Evolutionary conservation across 2,797 vertebrate genomes (phyloP).

Genomic region (Ataeniobius toweri): DNA sequence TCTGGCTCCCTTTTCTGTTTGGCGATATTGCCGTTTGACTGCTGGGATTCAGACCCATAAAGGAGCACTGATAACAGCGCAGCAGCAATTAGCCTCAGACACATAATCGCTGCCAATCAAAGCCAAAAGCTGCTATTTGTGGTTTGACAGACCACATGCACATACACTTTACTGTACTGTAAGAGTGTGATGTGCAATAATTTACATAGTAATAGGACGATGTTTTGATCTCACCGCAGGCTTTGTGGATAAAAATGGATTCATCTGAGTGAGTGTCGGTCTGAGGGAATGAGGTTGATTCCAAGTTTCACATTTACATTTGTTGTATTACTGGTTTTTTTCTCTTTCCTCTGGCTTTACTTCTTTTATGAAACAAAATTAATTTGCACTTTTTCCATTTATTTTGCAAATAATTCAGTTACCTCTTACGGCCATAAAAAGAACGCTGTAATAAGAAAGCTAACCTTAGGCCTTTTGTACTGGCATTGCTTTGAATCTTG

Average conservation of each 20-base stretch:
- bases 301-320: not conserved
- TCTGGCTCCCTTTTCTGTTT: slow-evolving; percentile 54
- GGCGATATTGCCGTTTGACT: slow-evolving; percentile 59
- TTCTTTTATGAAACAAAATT: slow-evolving; percentile 6
- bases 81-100: slow-evolving; percentile 58
- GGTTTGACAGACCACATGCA: slow-evolving; percentile 28
- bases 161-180: slow-evolving; percentile 29
- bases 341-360: slow-evolving; percentile 8
- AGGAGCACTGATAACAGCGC: slow-evolving; percentile 44
- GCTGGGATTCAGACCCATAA: slow-evolving; percentile 49
- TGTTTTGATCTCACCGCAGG: slow-evolving; percentile 32
- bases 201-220: slow-evolving; percentile 57
- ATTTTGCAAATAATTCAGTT: slow-evolving; percentile 22
- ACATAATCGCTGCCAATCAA: slow-evolving; percentile 44
- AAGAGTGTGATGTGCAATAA: slow-evolving; percentile 43
- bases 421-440: slow-evolving; percentile 12
- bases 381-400: slow-evolving; percentile 4
- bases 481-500: slow-evolving; percentile 27
- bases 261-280: slow-evolving; percentile 18
- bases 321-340: slow-evolving; percentile 21
- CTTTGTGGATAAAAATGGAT: slow-evolving; percentile 30
- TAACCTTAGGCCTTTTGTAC: slow-evolving; percentile 19
- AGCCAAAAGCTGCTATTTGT: slow-evolving; percentile 27
- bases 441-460: slow-evolving; percentile 7
- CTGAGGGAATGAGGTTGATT: slow-evolving; percentile 30